Conservation (phyloP, 2,113 vertebrate species). For the Gila orcuttii region DNA sequence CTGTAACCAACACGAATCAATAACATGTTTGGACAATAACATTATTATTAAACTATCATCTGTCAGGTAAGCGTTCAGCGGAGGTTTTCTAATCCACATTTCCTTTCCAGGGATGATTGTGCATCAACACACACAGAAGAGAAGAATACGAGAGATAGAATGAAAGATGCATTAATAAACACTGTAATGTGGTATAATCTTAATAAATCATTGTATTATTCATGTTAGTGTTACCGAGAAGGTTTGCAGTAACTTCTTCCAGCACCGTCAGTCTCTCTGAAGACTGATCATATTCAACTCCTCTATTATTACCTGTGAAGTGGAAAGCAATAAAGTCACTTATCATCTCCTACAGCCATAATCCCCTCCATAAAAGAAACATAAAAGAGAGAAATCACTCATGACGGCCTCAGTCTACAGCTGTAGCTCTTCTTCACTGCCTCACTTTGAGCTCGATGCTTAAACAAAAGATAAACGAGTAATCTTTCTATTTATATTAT, state of each 20-base stretch:
- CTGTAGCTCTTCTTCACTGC: neutral
- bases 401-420: neutral
- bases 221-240: neutral
- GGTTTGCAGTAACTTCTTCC: neutral
- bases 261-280: neutral
- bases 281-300: slow-evolving; percentile 21
- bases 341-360: slow-evolving; percentile 23
- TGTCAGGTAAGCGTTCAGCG: neutral
- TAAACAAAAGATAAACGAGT: neutral
- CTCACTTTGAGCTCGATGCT: neutral
- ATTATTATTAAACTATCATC: slow-evolving; percentile 12
- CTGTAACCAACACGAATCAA: slow-evolving; percentile 3
- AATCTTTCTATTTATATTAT: neutral
- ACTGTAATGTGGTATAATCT: neutral
- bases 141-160: neutral
- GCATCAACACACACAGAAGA: neutral
- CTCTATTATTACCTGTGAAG: slow-evolving; percentile 11
- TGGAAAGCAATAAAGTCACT: slow-evolving; percentile 21
- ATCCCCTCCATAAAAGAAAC: slow-evolving; percentile 2
- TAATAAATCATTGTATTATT: neutral
- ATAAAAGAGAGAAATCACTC: slow-evolving; percentile 8
- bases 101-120: neutral
- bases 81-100: neutral
- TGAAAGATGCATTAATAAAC: neutral
- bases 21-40: neutral